phyloP scores from a whole-genome alignment of 2,113 vertebrate species.

The Toxostoma redivivum region DNA sequence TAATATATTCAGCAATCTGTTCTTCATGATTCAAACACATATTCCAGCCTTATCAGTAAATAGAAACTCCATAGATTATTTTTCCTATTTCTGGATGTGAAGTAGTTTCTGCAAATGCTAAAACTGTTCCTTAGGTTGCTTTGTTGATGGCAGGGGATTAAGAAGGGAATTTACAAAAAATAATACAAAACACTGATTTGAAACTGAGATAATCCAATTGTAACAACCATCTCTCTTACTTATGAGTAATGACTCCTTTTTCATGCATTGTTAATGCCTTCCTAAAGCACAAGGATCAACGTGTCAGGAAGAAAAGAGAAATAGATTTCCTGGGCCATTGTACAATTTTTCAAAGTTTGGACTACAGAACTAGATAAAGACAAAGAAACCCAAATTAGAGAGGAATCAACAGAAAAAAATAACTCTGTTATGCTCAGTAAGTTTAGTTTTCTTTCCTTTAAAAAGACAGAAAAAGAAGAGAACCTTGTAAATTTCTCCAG shows the following conservation, averaged over 20 bases:
- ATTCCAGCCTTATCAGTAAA: slow-evolving; percentile 1
- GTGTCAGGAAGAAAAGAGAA: neutral
- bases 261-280: slow-evolving; percentile 38
- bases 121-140: neutral
- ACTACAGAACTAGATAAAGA: neutral
- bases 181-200: neutral
- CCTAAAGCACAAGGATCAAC: neutral
- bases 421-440: neutral
- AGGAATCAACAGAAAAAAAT: neutral
- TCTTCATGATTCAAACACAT: neutral
- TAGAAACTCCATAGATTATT: neutral
- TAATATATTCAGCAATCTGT: neutral
- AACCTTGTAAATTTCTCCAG: neutral
- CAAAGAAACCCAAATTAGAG: neutral
- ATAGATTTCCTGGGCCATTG: neutral
- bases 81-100: neutral
- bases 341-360: neutral
- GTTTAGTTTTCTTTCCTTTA: neutral
- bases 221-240: neutral
- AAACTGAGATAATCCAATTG: neutral
- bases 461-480: neutral
- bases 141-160: neutral
- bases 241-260: slow-evolving; percentile 17
- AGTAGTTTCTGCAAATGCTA: neutral
- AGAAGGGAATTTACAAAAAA: neutral